Percentiles rank a stretch among this genome's conserved stretches.
These are phyloP conservation scores for Dryadula phaetusa DNA, from an alignment of 2,888 invertebrate species.

Conservation along the genomic window DNA sequence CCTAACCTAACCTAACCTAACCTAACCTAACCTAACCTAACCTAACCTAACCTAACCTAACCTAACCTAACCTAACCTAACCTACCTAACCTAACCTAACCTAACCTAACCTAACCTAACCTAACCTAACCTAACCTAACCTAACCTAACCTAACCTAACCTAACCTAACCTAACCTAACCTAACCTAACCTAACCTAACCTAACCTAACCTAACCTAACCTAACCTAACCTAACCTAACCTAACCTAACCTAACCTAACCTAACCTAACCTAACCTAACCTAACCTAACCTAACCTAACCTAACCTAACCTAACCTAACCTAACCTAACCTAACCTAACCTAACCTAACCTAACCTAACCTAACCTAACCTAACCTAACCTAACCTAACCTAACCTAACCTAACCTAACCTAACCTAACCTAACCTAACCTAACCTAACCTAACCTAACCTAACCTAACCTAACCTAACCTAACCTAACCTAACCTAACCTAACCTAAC, in stretches of 20 bases:
- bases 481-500: constrained; percentile 31
- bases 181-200: constrained; percentile 30
- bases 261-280: constrained; percentile 30
- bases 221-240: constrained; percentile 26
- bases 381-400: constrained; percentile 25
- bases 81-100: constrained; percentile 44
- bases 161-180: constrained; percentile 41
- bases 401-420: constrained; percentile 34
- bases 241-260: constrained; percentile 23
- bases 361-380: constrained; percentile 31
- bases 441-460: constrained; percentile 33
- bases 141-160: constrained; percentile 43
- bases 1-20: constrained; percentile 44
- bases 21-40: constrained; percentile 46
- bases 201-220: constrained; percentile 30
- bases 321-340: constrained; percentile 29
- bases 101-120: constrained; percentile 43
- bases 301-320: constrained; percentile 30
- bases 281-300: constrained; percentile 30
- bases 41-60: constrained; percentile 42
- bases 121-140: constrained; percentile 44
- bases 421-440: constrained; percentile 15
- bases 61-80: constrained; percentile 45
- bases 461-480: constrained; percentile 31
- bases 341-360: constrained; percentile 35